Evolutionary conservation across 2,888 invertebrate genomes (phyloP).

Genomic region (Eristalis tenax): DNA sequence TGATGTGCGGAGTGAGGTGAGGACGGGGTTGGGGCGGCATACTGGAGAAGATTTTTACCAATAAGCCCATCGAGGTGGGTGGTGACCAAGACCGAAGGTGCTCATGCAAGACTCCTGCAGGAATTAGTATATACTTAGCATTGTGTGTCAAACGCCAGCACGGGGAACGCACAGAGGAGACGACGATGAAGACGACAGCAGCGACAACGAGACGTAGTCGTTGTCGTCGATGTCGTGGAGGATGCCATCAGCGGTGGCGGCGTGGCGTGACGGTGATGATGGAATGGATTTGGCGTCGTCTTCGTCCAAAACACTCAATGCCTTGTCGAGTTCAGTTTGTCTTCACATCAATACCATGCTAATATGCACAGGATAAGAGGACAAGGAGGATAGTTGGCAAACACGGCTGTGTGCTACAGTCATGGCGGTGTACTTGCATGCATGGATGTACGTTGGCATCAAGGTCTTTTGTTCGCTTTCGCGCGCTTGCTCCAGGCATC

Average conservation of each 20-base stretch:
- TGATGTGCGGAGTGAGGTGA: constrained; percentile 38
- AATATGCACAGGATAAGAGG: constrained; percentile 63
- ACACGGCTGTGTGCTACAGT: constrained; percentile 35
- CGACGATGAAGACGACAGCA: constrained; percentile 11
- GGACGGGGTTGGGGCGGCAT: constrained; percentile 30
- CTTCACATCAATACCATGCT: constrained; percentile 64
- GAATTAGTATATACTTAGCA: constrained; percentile 30
- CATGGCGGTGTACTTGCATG: not conserved
- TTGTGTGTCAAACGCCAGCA: constrained; percentile 61
- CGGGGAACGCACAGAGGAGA: constrained; percentile 28
- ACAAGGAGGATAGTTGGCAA: constrained; percentile 48
- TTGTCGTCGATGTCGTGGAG: not conserved
- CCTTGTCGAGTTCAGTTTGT: constrained; percentile 66
- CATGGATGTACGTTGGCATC: too few species aligned
- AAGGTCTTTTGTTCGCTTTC: constrained; percentile 6
- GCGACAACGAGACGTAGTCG: constrained; percentile 18
- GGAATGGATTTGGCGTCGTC: constrained; percentile 50
- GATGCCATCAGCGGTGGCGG: not conserved
- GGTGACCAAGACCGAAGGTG: constrained; percentile 40
- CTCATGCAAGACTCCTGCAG: constrained; percentile 35
- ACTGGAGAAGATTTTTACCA: constrained; percentile 47
- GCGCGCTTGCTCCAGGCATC: constrained; percentile 39
- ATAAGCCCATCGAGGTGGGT: constrained; percentile 29
- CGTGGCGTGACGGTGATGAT: constrained; percentile 19
- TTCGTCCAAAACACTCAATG: constrained; percentile 59